Base-by-base conservation (phyloP, 2,888 invertebrate genomes). In the Chelonus formosanus region DNA sequence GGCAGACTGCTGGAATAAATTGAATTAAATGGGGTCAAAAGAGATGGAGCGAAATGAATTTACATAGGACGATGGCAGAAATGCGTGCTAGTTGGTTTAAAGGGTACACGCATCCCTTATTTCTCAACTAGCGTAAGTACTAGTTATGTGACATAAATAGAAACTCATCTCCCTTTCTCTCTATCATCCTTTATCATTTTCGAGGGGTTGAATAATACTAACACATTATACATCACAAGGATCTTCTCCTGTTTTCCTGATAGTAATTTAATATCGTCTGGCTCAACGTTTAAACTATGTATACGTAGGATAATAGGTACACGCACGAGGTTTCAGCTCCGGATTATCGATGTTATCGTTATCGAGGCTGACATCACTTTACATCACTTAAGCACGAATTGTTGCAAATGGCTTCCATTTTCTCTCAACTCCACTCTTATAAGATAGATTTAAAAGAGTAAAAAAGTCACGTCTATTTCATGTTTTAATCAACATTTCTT, bases 181-280 rank as follows among this genome's bases (percentile, higher is more conserved):
- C 20, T 20, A 20, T 20, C 20, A 20, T 20, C 20, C 20, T 20
- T 20, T 20, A 20, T 20, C 20, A 20, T 20, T 20, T 40, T 55
- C 35, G 6, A 7, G 58, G 34, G 58, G 65, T 43, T 50, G 48
- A 48, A 48, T 10, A 52, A 65, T 63, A 63, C 55, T 68, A 48
- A 54, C 58, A 62, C 57, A 31, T 20, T 60, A 47, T 48, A 45
- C 44, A 44, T 57, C 57, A 44, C 45, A 32, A 57, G 45, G 44
- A 57, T 57, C 44, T 57, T 61, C 71, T 70, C 20, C 48, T 75
- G 74, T 75, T 77, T 75, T 74, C 75, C 70, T 72, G 74, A 74
- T 72, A 73, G 78, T 74, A 76, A 78, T 78, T 76, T 75, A 76
- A 77, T 74, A 70, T 64, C 68, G 55, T 58, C 44, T 63, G 43